phyloP scores from a whole-genome alignment of 1,140 invertebrate species.

The Panagrolaimus sp. region DNA sequence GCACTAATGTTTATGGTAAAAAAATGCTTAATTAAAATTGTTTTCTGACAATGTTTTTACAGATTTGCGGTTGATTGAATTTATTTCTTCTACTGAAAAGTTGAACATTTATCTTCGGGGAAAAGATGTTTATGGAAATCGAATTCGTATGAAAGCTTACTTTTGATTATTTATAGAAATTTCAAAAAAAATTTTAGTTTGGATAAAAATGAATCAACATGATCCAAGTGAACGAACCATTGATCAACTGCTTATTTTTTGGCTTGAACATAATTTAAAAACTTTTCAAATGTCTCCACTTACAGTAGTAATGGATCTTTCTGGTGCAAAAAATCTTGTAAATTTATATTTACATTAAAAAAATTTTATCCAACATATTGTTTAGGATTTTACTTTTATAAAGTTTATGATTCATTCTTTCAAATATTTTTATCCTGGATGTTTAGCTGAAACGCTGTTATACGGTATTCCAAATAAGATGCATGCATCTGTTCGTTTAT shows the following conservation, averaged over 20 bases:
- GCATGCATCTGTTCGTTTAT: neutral
- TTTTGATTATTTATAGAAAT: neutral
- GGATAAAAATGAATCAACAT: slow-evolving; percentile 4
- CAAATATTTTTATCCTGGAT: slow-evolving; percentile 3
- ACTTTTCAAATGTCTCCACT: neutral
- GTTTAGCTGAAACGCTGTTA: neutral
- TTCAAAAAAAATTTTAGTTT: neutral
- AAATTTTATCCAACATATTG: neutral
- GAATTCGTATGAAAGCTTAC: neutral
- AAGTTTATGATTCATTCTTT: slow-evolving; percentile 4
- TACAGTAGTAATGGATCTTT: neutral
- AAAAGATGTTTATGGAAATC: slow-evolving; percentile 8
- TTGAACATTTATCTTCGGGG: neutral
- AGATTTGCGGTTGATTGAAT: slow-evolving; percentile 4
- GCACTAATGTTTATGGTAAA: neutral
- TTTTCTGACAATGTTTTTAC: neutral
- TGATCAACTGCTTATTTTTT: neutral
- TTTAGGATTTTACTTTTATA: slow-evolving; percentile 7
- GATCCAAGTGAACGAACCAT: neutral
- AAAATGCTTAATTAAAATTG: neutral
- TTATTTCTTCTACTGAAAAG: neutral
- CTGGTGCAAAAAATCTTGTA: neutral
- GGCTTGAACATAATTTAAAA: neutral
- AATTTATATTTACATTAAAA: neutral
- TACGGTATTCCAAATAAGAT: neutral